Base-by-base conservation (phyloP, 1,140 invertebrate genomes). In the Panulirus ornatus region DNA sequence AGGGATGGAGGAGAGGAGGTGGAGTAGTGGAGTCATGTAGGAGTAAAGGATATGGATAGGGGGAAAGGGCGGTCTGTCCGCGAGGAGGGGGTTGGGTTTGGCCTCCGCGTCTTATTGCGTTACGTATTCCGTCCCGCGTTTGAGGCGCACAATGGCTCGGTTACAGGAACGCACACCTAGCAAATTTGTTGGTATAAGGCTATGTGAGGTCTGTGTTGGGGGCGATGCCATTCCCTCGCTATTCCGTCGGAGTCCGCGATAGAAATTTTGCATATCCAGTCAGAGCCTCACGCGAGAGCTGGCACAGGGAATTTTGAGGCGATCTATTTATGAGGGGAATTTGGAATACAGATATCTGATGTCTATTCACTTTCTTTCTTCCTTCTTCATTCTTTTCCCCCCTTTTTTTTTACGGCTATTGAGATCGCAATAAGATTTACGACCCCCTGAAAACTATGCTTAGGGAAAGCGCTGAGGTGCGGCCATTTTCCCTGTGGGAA, bases 261-360 rank as follows among this genome's bases (percentile, higher is more conserved):
- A 78, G 75, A 78, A 78, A 78, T 78, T 78, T 78, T 78, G 75
- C 75, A 78, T 78, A 78, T 78, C 75, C 44, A 47, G 75, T 40
- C 36, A 38, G 36, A 78, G 42, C 75, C 75, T 19, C 14, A 27
- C n/a, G 73, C 22, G 54, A 47, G 70, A 78, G 75, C 75, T 47
- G 27, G 75, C 75, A 40, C 75, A 78, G 40, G 27, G 75, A 78
- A 78, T 78, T 78, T 30, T 78, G 75, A 47, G 38, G 75, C 44
- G 75, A 78, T 78, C 40, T 78, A 78, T 78, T 78, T 78, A 78
- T 73, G 75, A 27, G 19, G 40, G 75, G 40, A 47, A 76, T 42
- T 47, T 78, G 40, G 44, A 66, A 30, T 66, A 66, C 58, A 27
- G n/a, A 66, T 66, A 66, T 66, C 58, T 66, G n/a, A 66, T 66